phyloP scores from a whole-genome alignment of 2,888 invertebrate genomes.

The Patella caerulea region DNA sequence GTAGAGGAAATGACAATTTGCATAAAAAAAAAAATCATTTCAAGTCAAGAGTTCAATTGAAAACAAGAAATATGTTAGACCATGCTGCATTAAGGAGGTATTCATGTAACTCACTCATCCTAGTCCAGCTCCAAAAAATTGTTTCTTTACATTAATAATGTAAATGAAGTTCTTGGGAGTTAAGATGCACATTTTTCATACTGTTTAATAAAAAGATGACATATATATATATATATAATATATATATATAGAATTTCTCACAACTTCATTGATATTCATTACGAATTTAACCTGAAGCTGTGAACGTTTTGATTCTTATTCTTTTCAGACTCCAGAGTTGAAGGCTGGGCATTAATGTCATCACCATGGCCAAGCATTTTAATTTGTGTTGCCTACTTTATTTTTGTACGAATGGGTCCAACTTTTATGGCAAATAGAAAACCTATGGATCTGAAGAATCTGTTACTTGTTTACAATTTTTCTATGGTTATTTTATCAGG shows the following conservation, averaged over 20 bases:
- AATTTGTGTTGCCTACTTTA: conserved; percentile 87
- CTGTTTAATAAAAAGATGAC: neutral
- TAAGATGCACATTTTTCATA: neutral
- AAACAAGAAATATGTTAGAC: too few relatives aligned
- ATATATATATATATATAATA: neutral
- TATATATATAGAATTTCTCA: neutral
- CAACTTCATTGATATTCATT: neutral
- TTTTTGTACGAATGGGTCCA: conserved; percentile 84
- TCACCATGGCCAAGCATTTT: conserved; percentile 88
- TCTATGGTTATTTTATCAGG: conserved; percentile 90
- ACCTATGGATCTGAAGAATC: conserved; percentile 84
- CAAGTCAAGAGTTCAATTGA: too few relatives aligned
- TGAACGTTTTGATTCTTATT: conserved; percentile 8
- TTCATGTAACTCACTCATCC: too few relatives aligned
- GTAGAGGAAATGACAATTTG: too few relatives aligned
- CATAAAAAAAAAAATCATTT: too few relatives aligned
- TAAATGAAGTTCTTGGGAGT: too few relatives aligned
- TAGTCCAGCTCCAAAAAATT: too few relatives aligned
- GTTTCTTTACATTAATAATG: too few relatives aligned
- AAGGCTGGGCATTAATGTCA: conserved; percentile 90
- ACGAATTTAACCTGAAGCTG: neutral
- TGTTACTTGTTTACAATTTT: conserved; percentile 89
- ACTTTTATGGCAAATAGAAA: conserved; percentile 90
- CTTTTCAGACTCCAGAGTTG: conserved; percentile 84
- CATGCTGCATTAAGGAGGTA: too few relatives aligned